Evolutionary conservation across 2,797 vertebrate genomes (phyloP).

Genomic region (Sparus aurata): DNA sequence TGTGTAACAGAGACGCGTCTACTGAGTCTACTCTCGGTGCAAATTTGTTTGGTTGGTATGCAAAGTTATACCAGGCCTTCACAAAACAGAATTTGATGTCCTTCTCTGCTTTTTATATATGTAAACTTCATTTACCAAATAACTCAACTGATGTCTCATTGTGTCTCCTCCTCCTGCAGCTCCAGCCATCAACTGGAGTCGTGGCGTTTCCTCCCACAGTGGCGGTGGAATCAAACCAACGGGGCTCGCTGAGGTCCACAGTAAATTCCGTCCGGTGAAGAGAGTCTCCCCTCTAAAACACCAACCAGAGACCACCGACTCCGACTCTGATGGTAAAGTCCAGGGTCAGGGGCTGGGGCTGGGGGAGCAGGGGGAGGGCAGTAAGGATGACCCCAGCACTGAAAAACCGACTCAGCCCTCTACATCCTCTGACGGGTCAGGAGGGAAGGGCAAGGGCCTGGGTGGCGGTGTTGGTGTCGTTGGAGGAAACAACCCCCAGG

Average conservation of each 20-base stretch:
- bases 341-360: slow-evolving; percentile 76
- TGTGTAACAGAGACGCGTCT: background rate
- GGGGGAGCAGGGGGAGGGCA: slow-evolving; percentile 81
- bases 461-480: slow-evolving; percentile 36
- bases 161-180: slow-evolving; percentile 77
- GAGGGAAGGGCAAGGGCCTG: slow-evolving; percentile 63
- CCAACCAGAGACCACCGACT: slow-evolving; percentile 93
- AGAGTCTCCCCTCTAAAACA: slow-evolving; percentile 97
- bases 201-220: slow-evolving; percentile 87
- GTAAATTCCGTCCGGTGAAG: slow-evolving; percentile 97
- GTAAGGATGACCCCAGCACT: slow-evolving; percentile 82
- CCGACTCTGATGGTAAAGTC: slow-evolving; percentile 87
- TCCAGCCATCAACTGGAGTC: slow-evolving; percentile 93
- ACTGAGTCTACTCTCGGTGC: background rate
- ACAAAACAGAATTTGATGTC: background rate
- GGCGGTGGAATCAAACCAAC: slow-evolving; percentile 91
- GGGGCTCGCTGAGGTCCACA: slow-evolving; percentile 93
- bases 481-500: slow-evolving; percentile 63
- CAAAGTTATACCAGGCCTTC: background rate
- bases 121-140: background rate
- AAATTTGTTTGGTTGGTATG: background rate
- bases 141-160: background rate
- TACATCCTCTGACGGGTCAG: slow-evolving; percentile 29
- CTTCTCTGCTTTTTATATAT: background rate
- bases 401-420: slow-evolving; percentile 74